Base-by-base conservation (phyloP, 2,797 vertebrate genomes). In the Hirundo rustica region DNA sequence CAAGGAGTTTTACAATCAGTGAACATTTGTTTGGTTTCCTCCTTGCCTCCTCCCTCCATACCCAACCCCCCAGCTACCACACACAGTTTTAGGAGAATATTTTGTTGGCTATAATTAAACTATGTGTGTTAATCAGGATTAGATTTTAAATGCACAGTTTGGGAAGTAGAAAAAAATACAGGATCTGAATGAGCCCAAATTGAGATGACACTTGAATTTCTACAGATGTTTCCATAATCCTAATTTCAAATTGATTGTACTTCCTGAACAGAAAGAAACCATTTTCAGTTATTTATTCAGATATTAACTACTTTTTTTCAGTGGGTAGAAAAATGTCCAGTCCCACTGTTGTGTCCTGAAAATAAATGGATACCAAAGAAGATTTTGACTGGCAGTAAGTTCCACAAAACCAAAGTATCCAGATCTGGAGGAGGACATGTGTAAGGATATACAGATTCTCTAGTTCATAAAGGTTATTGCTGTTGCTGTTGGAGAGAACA, bases 171-270 rank as follows among this genome's bases (percentile, higher is more conserved):
- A 97, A 95, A 95, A 98, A 97, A 97, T 94, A 97, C 96, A 97
- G 97, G 93, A 98, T 97, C 93, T 98, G 97, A 98, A 98, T 97
- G 95, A 97, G 96, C 95, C 91, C 97, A 97, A 98, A 98, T 97
- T 97, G 96, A 98, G 97, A 97, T 98, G 97, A 97, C 97, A 98
- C 97, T 98, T 97, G 96, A 98, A 97, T 98, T 98, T 97, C 97
- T 96, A 96, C 97, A 98, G 98, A 97, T 97, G 97, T 97, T 98
- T 97, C 95, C 93, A 97, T 97, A 98, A 98, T 97, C 97, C 97
- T 98, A 98, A 98, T 98, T 98, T 97, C 96, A 97, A 98, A 97
- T 97, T 98, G 97, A 97, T 97, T 98, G 96, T 97, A 97, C 92
- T 98, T 98, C 97, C 97, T 97, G 97, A 98, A 97, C 95, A 97